Base-by-base conservation (phyloP, 2,113 vertebrate genomes). In the Notarius lentiginosus region DNA sequence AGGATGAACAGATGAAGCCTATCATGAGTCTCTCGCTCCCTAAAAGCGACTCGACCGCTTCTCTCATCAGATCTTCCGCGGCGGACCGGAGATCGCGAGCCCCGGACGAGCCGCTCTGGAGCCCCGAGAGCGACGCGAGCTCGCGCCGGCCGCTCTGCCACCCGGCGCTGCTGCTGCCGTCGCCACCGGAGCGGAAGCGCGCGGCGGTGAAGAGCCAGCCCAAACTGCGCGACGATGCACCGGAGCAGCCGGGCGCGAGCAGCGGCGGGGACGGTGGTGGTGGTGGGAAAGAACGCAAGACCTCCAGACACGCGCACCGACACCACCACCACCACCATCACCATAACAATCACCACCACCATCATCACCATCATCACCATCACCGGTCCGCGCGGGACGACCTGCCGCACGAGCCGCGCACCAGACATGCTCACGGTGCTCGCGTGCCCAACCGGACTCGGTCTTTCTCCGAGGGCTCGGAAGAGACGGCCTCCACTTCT, bases 91-190 rank as follows among this genome's bases (percentile, higher is more conserved):
- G 91, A 79, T 15, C 75, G 27, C 84, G 73, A 55, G 86, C 85
- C 14, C 83, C 90, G 49, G 94, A 93, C 70, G 95, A 95, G 88
- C 89, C 90, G 65, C 93, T 92, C 89, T 94, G 94, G 91, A 91
- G 91, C 84, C 92, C 94, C 41, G 94, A 94, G 85, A 93, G 96
- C 91, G 97, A 98, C 90, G 94, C 96, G 88, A 99, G 97, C 87
- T 96, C 96, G 80, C 95, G 97, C 91, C 97, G 97, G 96, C 97
- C 97, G 91, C 95, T 98, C 88, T 98, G 97, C 91, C 96, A 96
- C 90, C 97, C 97, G 17, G 94, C 94, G 60, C 91, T 92, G 24
- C 79, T 80, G 77, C 55, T 58, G 77, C 97, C 97, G 22, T 94
- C 94, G 61, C 90, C 92, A 9, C 8, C 87, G 63, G 91, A 88